phyloP scores from a whole-genome alignment of 2,113 vertebrate genomes.

The Colistium nudipinnis region DNA sequence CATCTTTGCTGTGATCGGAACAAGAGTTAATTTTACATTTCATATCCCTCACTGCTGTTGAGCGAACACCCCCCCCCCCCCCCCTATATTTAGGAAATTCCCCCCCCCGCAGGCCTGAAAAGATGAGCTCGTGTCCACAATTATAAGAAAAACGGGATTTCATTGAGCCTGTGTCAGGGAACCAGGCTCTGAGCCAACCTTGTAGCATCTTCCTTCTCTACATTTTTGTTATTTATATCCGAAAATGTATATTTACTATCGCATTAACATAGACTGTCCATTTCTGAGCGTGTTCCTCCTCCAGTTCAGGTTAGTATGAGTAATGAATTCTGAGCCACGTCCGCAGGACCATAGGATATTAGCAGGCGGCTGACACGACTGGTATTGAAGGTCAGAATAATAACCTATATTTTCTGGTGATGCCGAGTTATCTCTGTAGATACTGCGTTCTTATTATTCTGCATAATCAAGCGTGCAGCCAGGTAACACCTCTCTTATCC shows the following conservation, averaged over 20 bases:
- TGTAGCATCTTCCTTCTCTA: no score
- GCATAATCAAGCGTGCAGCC: not conserved
- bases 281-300: not conserved
- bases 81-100: no score
- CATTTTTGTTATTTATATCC: no score
- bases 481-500: constrained; percentile 23
- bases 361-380: not conserved
- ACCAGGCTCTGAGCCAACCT: no score
- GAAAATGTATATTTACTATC: no score
- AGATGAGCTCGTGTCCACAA: not conserved
- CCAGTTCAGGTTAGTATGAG: not conserved
- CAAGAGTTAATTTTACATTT: no score
- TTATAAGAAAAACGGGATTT: constrained; percentile 11
- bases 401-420: not conserved
- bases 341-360: not conserved
- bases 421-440: constrained; percentile 1
- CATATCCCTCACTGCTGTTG: no score
- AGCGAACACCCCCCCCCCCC: no score
- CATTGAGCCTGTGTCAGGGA: no score
- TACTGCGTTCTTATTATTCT: constrained; percentile 5
- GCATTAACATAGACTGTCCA: no score
- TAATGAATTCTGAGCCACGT: not conserved
- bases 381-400: constrained; percentile 34
- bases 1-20: no score
- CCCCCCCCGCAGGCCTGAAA: constrained; percentile 1